Base-by-base conservation (phyloP, 2,888 invertebrate genomes). In the Machimus atricapillus region DNA sequence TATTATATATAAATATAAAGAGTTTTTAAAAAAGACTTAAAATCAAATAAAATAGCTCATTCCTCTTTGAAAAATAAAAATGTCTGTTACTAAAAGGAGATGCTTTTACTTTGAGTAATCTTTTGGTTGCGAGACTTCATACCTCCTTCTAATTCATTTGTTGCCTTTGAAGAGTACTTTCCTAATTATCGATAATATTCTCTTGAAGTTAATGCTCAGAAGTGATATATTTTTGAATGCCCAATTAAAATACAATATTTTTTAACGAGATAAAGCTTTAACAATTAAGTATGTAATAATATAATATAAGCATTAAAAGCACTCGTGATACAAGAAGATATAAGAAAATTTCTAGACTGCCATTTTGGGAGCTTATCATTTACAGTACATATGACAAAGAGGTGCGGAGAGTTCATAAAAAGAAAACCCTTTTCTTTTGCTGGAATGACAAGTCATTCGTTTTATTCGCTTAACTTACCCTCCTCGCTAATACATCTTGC, bases 341-440 rank as follows among this genome's bases (percentile, higher is more conserved):
- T 23, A 52, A 46, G 19, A 19, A 34, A 34, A 19, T 23, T 82
- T 34, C 1, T 19, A 82, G 79, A 27, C 46, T 79, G 31, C 16
- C 31, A 43, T 46, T 52, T 52, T 52, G 46, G 74, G 77, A 77
- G 81, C 87, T 87, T 87, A 87, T 81, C 87, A 82, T 87, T 87
- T 87, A 78, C 76, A 52, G 56, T 76, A 82, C 76, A 76, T 82
- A 87, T 52, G 87, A 87, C 82, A 86, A 66, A 78, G 74, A 79
- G 82, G 83, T 87, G n/a, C n/a, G 79, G 79, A 37, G 23, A 81
- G 58, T 73, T 77, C 73, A 79, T 43, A 79, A 73, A 73, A 85
- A 66, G 82, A 1, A 66, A 82, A 82, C 56, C 34, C 82, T 66
- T 66, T 82, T 82, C 66, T 82, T 37, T 82, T 52, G 34, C 14